Base-by-base conservation (phyloP, 2,888 invertebrate species). In the Catonia carolina region DNA sequence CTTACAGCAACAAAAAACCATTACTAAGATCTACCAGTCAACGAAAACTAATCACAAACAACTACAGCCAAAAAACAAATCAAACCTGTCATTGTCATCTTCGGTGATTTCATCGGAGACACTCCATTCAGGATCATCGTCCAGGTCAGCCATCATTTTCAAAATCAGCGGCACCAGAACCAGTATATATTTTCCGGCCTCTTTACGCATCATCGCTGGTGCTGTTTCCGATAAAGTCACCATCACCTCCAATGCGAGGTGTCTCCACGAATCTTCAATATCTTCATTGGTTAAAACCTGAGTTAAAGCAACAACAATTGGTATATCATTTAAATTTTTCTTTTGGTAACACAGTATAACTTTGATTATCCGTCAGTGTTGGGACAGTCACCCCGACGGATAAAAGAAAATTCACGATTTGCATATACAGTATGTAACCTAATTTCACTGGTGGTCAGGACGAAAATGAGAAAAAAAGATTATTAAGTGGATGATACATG, bases 151-250 rank as follows among this genome's bases (percentile, higher is more conserved):
- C 91, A 97, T 92, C 82, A 98, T 88, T 74, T 89, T 85, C 61
- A 99, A 77, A 63, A 96, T 84, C 59, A 92, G 78, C 1, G 92
- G 89, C 48, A 96, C 86, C 64, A 90, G 75, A 56, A 82, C 77
- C 41, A 84, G 81, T 61, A 99, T 81, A 64, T 91, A 93, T 69
- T 87, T 88, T 27, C 83, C 83, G 12, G 90, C 91, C 62, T 87
- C 85, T 74, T 97, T 98, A 57, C 98, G 84, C 37, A 99, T 88
- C 89, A 96, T 96, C 2, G 95, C 92, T 0, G 98, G 90, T 5
- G 96, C 94, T 27, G 91, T 91, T 77, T 99, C 99, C 42, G 96
- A 84, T 62, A 95, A 75, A 2, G 83, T 82, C 60, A 94, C 86
- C 75, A 86, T 77, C 10, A 92, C 87, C 74, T 98, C 98, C 35